Conservation (phyloP, 2,797 vertebrate genomes). For the Psittacula echo region DNA sequence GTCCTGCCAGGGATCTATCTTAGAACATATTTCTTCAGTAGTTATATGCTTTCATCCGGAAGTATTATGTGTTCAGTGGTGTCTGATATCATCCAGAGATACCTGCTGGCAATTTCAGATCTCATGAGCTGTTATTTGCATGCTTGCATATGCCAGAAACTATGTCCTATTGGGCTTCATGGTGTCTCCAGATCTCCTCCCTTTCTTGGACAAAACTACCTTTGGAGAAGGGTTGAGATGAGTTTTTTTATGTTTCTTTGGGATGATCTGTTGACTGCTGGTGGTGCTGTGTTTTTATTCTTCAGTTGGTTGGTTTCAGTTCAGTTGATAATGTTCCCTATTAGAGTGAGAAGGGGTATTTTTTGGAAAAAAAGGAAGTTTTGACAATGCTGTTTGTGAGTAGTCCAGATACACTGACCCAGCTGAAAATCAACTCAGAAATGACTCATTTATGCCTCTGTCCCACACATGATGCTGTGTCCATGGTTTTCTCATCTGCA, state of each 20-base stretch:
- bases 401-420: background rate
- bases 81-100: conserved; percentile 47
- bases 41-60: conserved; percentile 61
- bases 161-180: conserved; percentile 21
- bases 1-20: conserved; percentile 62
- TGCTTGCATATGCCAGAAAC: conserved; percentile 52
- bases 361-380: background rate
- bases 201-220: background rate
- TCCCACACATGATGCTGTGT: background rate
- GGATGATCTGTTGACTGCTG: background rate
- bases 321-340: background rate
- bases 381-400: background rate
- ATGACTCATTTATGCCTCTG: background rate
- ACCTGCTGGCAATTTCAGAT: conserved; percentile 47
- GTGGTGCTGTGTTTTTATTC: background rate
- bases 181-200: background rate
- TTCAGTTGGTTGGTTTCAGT: background rate
- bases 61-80: conserved; percentile 49
- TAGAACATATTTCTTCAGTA: conserved; percentile 62
- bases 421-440: background rate
- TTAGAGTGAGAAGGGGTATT: background rate
- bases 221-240: background rate
- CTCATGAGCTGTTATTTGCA: conserved; percentile 37
- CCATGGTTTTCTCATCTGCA: background rate
- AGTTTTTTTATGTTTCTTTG: background rate